Evolutionary conservation across 1,140 invertebrate genomes (phyloP).

Genomic region (Eurosta solidaginis): DNA sequence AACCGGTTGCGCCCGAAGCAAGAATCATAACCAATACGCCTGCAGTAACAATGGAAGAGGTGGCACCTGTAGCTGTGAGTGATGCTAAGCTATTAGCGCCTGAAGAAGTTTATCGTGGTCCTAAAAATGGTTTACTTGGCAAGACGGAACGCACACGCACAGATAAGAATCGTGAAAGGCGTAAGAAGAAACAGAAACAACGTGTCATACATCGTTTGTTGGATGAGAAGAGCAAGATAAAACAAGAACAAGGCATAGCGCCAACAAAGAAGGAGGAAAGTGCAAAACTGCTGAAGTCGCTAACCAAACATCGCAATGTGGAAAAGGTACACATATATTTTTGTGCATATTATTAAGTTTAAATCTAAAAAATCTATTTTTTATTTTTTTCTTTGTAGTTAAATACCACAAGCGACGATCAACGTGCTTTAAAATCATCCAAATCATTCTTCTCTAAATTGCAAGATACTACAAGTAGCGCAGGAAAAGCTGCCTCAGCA

Average conservation of each 20-base stretch:
- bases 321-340: constrained; percentile 59
- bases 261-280: constrained; percentile 67
- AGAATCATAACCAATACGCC: constrained; percentile 91
- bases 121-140: constrained; percentile 78
- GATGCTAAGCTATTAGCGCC: constrained; percentile 89
- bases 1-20: constrained; percentile 80
- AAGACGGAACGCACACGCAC: constrained; percentile 80
- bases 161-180: constrained; percentile 86
- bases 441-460: constrained; percentile 81
- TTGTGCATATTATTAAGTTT: background rate
- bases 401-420: constrained; percentile 51
- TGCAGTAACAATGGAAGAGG: constrained; percentile 92
- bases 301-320: constrained; percentile 70
- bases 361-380: background rate
- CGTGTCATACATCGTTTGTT: constrained; percentile 64
- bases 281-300: constrained; percentile 64
- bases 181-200: constrained; percentile 85
- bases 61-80: constrained; percentile 84
- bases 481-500: constrained; percentile 1
- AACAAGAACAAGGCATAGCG: constrained; percentile 60
- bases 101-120: constrained; percentile 86
- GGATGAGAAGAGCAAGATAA: constrained; percentile 62
- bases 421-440: constrained; percentile 73
- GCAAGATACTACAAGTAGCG: constrained; percentile 68
- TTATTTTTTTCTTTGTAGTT: background rate